Evolutionary conservation across 1,140 invertebrate species (phyloP).

Genomic region (Plodia interpunctella): DNA sequence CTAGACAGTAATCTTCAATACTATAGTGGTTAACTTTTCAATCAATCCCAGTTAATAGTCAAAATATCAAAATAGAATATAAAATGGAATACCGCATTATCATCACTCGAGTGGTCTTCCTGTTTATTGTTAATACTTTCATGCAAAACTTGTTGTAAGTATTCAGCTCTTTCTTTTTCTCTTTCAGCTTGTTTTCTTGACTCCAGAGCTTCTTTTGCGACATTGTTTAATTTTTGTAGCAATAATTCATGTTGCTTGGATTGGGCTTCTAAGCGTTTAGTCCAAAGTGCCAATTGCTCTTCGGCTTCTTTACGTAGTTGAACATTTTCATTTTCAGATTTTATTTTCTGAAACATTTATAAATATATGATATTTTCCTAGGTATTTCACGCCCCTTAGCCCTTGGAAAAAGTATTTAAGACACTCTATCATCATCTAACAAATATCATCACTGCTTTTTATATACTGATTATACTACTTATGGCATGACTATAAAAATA

Average conservation of each 20-base stretch:
- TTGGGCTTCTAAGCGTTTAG: slow-evolving; percentile 48
- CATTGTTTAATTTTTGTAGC: slow-evolving; percentile 54
- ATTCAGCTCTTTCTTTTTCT: slow-evolving; percentile 42
- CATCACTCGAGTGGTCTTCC: not conserved
- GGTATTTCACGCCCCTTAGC: no score
- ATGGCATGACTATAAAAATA: no score
- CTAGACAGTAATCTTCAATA: no score
- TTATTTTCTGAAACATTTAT: slow-evolving; percentile 35
- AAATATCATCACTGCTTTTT: not conserved
- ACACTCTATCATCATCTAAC: not conserved
- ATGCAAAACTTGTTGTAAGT: slow-evolving; percentile 46
- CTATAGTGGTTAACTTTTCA: no score
- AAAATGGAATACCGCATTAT: slow-evolving; percentile 3
- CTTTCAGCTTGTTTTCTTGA: slow-evolving; percentile 46
- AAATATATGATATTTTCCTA: not conserved
- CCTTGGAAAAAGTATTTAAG: not conserved
- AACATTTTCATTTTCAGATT: slow-evolving; percentile 35
- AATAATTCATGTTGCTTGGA: slow-evolving; percentile 54
- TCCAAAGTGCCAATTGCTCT: slow-evolving; percentile 49
- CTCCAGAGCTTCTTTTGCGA: slow-evolving; percentile 48
- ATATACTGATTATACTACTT: no score
- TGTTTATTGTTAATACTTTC: slow-evolving; percentile 25
- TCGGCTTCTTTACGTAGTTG: slow-evolving; percentile 49
- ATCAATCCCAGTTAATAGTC: no score
- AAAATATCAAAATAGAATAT: not conserved